Evolutionary conservation across 2,888 invertebrate genomes (phyloP).

Genomic region (Dromius quadrimaculatus): DNA sequence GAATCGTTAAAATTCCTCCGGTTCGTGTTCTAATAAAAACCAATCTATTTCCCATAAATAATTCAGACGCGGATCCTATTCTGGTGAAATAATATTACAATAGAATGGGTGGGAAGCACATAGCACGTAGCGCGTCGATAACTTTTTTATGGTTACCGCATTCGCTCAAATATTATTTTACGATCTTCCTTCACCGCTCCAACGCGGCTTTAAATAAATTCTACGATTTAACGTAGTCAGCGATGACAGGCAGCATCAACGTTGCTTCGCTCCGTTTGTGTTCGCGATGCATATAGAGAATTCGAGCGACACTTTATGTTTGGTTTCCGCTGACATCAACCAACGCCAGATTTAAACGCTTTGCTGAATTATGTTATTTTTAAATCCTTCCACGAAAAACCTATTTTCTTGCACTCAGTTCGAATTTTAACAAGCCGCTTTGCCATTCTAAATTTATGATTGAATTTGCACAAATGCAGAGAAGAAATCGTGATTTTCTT

Average conservation of each 20-base stretch:
- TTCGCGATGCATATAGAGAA: conserved; percentile 28
- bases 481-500: not conserved
- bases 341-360: conserved; percentile 6
- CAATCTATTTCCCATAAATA: conserved; percentile 48
- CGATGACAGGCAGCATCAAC: conserved; percentile 1
- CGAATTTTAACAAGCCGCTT: not conserved
- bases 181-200: conserved; percentile 43
- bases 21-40: conserved; percentile 40
- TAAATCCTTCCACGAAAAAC: conserved; percentile 24
- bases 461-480: not conserved
- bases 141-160: conserved; percentile 40
- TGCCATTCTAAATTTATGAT: not conserved
- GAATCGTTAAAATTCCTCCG: conserved; percentile 5
- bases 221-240: conserved; percentile 34
- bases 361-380: conserved; percentile 13
- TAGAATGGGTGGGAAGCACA: conserved; percentile 44
- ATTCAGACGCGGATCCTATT: conserved; percentile 38
- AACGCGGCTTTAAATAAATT: conserved; percentile 40
- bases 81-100: conserved; percentile 49
- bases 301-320: conserved; percentile 26
- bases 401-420: not conserved
- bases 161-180: conserved; percentile 48
- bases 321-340: conserved; percentile 24
- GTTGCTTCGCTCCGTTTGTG: not conserved
- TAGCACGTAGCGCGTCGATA: conserved; percentile 40